A percentile compares a stretch with the other conserved stretches of the same genome.
Evolutionary conservation across 2,888 invertebrate genomes (phyloP).

Genomic region (Polylopha cassiicola): DNA sequence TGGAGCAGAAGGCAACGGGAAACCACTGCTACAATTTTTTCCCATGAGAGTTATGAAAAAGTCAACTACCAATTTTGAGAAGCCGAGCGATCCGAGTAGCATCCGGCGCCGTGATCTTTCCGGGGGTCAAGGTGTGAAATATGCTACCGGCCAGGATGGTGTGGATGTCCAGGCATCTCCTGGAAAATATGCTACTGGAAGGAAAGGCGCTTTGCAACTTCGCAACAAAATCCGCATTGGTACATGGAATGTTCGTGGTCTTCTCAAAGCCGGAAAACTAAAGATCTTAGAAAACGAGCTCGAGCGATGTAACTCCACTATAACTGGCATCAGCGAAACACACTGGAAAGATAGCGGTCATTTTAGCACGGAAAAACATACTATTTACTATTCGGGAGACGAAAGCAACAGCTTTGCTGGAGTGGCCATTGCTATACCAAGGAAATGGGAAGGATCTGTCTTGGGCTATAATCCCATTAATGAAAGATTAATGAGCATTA

Average conservation of each 20-base stretch:
- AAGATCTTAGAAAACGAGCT: constrained; percentile 12
- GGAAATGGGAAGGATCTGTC: background rate
- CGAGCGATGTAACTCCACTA: constrained; percentile 4
- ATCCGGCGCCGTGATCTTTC: background rate
- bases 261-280: background rate
- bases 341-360: constrained; percentile 16
- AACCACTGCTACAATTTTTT: constrained; percentile 20
- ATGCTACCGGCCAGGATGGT: background rate
- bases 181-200: background rate
- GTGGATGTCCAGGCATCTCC: background rate
- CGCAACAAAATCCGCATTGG: constrained; percentile 1
- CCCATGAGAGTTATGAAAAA: constrained; percentile 8
- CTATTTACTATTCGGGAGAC: constrained; percentile 11
- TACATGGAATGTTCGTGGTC: constrained; percentile 1
- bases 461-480: constrained; percentile 1
- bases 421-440: constrained; percentile 18
- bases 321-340: constrained; percentile 14
- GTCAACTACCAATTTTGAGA: background rate
- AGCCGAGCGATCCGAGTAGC: constrained; percentile 1
- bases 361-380: constrained; percentile 8
- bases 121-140: constrained; percentile 3
- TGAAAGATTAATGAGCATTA: constrained; percentile 7
- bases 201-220: background rate
- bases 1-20: constrained; percentile 15
- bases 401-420: constrained; percentile 8